phyloP scores from a whole-genome alignment of 2,888 invertebrate species.

The Apamea epomidion region DNA sequence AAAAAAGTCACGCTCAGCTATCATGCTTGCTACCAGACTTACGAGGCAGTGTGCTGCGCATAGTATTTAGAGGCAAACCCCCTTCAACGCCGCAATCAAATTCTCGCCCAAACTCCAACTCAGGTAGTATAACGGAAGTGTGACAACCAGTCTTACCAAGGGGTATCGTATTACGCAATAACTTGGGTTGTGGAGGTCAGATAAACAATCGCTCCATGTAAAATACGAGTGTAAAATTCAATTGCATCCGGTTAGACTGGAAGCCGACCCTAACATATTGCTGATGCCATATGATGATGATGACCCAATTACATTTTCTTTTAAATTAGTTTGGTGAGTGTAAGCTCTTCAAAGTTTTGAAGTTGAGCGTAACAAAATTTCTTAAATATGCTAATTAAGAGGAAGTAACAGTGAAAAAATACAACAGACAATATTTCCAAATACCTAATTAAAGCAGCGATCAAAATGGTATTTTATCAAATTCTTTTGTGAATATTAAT shows the following conservation, averaged over 20 bases:
- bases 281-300: background rate
- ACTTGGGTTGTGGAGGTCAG: no score
- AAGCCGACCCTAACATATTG: background rate
- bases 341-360: background rate
- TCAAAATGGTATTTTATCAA: background rate
- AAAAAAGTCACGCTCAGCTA: no score
- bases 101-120: no score
- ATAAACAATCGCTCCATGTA: no score
- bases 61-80: no score
- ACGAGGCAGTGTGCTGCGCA: no score
- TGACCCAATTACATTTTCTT: background rate
- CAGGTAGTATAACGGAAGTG: background rate
- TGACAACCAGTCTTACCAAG: background rate
- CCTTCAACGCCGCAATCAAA: no score
- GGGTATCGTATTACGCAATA: background rate
- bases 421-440: background rate
- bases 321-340: background rate
- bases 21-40: no score
- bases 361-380: background rate
- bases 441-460: conserved; percentile 13
- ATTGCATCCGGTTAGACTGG: background rate
- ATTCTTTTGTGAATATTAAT: background rate
- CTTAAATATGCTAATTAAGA: conserved; percentile 18
- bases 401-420: background rate
- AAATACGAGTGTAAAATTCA: no score